Evolutionary conservation across 1,140 invertebrate genomes (phyloP).

Genomic region (Semibalanus balanoides): DNA sequence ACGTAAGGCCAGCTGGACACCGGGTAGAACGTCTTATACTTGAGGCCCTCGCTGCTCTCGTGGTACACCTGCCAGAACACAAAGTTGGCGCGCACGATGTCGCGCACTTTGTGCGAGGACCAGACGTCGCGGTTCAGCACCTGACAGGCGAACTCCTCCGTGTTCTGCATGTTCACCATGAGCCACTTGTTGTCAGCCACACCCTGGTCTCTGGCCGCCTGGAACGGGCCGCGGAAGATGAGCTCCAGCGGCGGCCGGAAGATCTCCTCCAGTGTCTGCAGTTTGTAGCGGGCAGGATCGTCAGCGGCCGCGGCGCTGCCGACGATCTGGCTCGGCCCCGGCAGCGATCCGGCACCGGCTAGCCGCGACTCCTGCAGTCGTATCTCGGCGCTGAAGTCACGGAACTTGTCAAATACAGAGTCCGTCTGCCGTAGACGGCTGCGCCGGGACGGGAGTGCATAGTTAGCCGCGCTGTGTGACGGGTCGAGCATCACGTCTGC

Average conservation of each 20-base stretch:
- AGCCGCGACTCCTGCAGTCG: slow-evolving; percentile 5
- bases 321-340: slow-evolving; percentile 7
- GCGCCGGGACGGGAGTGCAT: slow-evolving; percentile 28
- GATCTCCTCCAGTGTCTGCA: slow-evolving; percentile 50
- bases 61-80: slow-evolving; percentile 41
- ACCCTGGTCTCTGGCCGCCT: slow-evolving; percentile 45
- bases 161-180: slow-evolving; percentile 61
- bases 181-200: slow-evolving; percentile 50
- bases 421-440: slow-evolving; percentile 32
- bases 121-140: slow-evolving; percentile 63
- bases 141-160: slow-evolving; percentile 55
- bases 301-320: slow-evolving; percentile 5
- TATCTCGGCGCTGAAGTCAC: slow-evolving; percentile 47
- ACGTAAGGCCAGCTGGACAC: slow-evolving; percentile 51
- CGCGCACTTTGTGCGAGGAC: slow-evolving; percentile 48
- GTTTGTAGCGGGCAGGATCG: slow-evolving; percentile 26
- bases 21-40: slow-evolving; percentile 55
- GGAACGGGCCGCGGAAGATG: slow-evolving; percentile 48
- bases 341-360: too few species aligned
- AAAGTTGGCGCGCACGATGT: slow-evolving; percentile 28
- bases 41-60: slow-evolving; percentile 48
- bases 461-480: slow-evolving; percentile 25
- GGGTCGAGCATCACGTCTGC: slow-evolving; percentile 41
- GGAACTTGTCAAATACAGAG: slow-evolving; percentile 48
- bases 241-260: slow-evolving; percentile 60